These are phyloP conservation scores for Oreotrochilus melanogaster DNA, from an alignment of 2,113 vertebrate genomes.

Conservation along the genomic window DNA sequence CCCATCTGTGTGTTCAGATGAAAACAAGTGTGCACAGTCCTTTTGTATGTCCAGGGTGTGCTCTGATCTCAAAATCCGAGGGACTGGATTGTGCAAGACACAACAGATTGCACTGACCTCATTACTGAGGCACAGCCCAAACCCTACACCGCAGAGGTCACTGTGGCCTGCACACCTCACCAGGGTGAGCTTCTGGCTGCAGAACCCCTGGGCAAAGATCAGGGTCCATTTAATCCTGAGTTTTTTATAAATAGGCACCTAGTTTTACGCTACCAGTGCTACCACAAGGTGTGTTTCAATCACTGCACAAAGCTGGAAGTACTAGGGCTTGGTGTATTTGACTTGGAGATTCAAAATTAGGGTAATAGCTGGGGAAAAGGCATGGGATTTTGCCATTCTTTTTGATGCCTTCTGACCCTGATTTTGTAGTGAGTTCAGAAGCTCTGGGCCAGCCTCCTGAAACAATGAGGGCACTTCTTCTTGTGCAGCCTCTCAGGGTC, in stretches of 20 bases:
- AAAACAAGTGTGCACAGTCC: fast-evolving
- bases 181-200: neutral
- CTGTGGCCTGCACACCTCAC: fast-evolving
- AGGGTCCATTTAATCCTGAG: neutral
- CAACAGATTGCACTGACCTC: neutral
- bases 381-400: neutral
- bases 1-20: fast-evolving
- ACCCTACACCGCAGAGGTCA: neutral
- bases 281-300: neutral
- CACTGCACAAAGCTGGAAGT: fast-evolving
- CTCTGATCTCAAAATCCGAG: fast-evolving
- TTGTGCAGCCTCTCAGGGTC: neutral
- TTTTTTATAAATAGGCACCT: neutral
- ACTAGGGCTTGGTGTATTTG: neutral
- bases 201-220: fast-evolving
- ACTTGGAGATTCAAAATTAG: neutral
- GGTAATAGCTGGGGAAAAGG: neutral
- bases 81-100: neutral
- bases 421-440: neutral
- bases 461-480: neutral
- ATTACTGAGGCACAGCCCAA: fast-evolving
- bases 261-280: neutral
- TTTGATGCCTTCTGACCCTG: neutral
- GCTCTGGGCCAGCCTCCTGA: neutral
- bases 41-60: neutral